Evolutionary conservation across 2,113 vertebrate genomes (phyloP).

Genomic region (human (Homo sapiens)): DNA sequence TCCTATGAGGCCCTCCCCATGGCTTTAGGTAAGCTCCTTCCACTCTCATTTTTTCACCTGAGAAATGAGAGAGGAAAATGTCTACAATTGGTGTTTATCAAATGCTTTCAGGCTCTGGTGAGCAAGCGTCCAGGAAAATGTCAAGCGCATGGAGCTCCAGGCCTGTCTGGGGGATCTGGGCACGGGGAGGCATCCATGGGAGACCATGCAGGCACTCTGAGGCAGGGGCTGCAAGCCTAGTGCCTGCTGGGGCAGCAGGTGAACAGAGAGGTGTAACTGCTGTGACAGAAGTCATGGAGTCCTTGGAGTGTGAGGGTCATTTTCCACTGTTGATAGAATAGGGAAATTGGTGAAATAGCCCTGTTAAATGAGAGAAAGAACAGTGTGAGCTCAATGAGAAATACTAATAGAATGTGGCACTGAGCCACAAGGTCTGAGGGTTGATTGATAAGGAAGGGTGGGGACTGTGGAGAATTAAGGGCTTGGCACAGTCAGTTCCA

Average conservation of each 20-base stretch:
- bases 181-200: rapidly evolving
- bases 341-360: background rate
- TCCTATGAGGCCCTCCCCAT: background rate
- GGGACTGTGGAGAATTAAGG: background rate
- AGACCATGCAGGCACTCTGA: background rate
- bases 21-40: conserved; percentile 62
- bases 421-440: background rate
- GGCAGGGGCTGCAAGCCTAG: background rate
- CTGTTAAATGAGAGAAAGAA: background rate
- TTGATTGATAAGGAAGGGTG: background rate
- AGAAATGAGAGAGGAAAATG: background rate
- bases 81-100: background rate
- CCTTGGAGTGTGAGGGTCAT: background rate
- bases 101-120: background rate
- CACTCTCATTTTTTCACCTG: background rate
- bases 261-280: rapidly evolving
- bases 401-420: background rate
- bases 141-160: background rate
- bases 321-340: background rate
- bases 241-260: background rate
- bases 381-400: background rate
- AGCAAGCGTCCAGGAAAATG: background rate
- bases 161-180: background rate
- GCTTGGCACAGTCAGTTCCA: background rate
- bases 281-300: background rate